A percentile compares a stretch with the other conserved stretches of the same genome.
These are phyloP conservation scores for Penaeus japonicus DNA, from an alignment of 1,140 invertebrate genomes.

Conservation along the genomic window DNA sequence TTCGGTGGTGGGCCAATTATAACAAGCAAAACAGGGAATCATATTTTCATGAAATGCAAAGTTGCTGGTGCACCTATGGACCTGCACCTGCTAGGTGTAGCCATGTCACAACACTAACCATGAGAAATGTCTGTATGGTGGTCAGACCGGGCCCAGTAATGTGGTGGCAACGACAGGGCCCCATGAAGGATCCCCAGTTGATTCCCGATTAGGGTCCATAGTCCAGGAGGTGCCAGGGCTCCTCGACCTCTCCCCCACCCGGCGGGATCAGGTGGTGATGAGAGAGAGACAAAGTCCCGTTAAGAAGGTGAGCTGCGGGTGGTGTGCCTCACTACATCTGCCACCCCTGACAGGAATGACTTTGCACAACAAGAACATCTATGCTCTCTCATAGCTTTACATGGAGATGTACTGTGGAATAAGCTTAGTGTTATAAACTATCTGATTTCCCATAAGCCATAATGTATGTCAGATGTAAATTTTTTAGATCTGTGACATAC, in stretches of 20 bases:
- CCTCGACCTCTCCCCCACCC: slow-evolving; percentile 63
- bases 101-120: not conserved
- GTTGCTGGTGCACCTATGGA: too few relatives aligned
- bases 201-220: slow-evolving; percentile 32
- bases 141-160: slow-evolving; percentile 36
- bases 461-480: too few relatives aligned
- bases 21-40: too few relatives aligned
- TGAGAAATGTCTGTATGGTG: slow-evolving; percentile 29
- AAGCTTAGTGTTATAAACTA: not conserved
- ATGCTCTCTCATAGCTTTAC: not conserved
- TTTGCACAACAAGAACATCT: slow-evolving; percentile 18
- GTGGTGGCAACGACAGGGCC: not conserved
- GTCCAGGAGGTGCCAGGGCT: slow-evolving; percentile 62
- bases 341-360: slow-evolving; percentile 1
- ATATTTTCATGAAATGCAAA: too few relatives aligned
- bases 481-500: too few relatives aligned
- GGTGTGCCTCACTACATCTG: not conserved
- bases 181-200: slow-evolving; percentile 23
- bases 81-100: too few relatives aligned
- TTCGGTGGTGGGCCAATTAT: too few relatives aligned
- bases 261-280: slow-evolving; percentile 51
- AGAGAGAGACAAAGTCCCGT: slow-evolving; percentile 49
- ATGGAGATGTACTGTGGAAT: slow-evolving; percentile 11
- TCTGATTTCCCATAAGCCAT: too few relatives aligned
- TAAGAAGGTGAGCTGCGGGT: slow-evolving; percentile 41